Conservation (phyloP, 2,113 vertebrate genomes). For the Austrofundulus limnaeus region DNA sequence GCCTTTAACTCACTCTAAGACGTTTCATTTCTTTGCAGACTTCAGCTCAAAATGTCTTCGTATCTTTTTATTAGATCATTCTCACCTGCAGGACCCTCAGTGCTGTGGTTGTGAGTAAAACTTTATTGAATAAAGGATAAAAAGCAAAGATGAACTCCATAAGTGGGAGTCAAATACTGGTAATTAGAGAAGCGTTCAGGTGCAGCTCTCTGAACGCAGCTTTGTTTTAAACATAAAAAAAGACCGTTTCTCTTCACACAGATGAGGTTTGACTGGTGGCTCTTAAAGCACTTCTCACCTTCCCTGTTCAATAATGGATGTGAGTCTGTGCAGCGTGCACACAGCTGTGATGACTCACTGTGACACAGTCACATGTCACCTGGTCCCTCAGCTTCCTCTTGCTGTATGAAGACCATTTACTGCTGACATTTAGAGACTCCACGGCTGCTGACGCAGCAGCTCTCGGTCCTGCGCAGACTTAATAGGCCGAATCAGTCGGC, state of each 20-base stretch:
- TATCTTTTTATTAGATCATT: slow-evolving; percentile 9
- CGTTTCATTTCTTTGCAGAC: slow-evolving; percentile 8
- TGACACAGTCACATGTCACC: neutral
- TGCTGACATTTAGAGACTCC: slow-evolving; percentile 39
- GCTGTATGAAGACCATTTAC: neutral
- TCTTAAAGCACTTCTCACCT: neutral
- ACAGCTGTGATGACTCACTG: neutral
- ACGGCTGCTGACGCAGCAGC: slow-evolving; percentile 16
- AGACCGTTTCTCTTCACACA: neutral
- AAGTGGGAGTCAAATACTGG: neutral
- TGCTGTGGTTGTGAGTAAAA: neutral
- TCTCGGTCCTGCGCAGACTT: slow-evolving; percentile 19
- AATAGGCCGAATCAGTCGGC: slow-evolving; percentile 49
- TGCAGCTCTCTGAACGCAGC: neutral
- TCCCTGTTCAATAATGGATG: neutral
- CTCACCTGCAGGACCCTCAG: slow-evolving; percentile 6
- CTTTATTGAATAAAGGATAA: neutral
- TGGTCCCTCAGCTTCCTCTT: slow-evolving; percentile 4
- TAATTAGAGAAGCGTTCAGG: neutral
- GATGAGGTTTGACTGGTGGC: neutral
- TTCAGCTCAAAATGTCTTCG: neutral
- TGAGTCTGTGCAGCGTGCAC: neutral
- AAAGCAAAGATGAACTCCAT: neutral
- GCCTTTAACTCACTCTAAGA: no score
- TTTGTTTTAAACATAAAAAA: no score